These are phyloP conservation scores for Spondyliosoma cantharus DNA, from an alignment of 2,797 vertebrate species.

Conservation along the genomic window DNA sequence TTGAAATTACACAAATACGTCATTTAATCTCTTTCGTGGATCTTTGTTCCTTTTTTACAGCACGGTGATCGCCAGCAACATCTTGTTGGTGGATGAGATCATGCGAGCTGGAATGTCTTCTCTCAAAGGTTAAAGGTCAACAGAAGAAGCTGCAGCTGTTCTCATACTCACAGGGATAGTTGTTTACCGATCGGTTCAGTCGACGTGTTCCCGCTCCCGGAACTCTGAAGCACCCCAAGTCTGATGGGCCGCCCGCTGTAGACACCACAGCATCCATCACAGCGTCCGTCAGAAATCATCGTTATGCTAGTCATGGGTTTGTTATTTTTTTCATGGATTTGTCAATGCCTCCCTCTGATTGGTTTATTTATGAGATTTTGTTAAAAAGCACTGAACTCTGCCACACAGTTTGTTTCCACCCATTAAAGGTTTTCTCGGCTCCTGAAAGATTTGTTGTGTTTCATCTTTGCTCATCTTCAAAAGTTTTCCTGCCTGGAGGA, in stretches of 20 bases:
- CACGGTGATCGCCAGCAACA: conserved; percentile 97
- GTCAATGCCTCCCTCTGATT: conserved; percentile 64
- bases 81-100: conserved; percentile 97
- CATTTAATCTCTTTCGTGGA: not conserved
- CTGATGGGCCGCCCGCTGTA: conserved; percentile 48
- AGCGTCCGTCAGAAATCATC: conserved; percentile 62
- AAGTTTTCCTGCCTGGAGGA: not conserved
- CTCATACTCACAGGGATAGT: conserved; percentile 48
- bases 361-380: conserved; percentile 86
- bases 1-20: not conserved
- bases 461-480: conserved; percentile 5
- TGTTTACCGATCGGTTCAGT: conserved; percentile 57
- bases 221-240: conserved; percentile 62
- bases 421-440: conserved; percentile 83
- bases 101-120: conserved; percentile 99
- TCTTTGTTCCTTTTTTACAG: conserved; percentile 73
- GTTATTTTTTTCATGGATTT: conserved; percentile 55
- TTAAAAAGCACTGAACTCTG: conserved; percentile 86
- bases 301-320: conserved; percentile 54
- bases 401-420: conserved; percentile 81
- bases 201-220: conserved; percentile 40
- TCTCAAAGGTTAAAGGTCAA: conserved; percentile 90
- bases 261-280: conserved; percentile 46
- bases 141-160: conserved; percentile 46
- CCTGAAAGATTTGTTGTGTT: conserved; percentile 49